Evolutionary conservation across 2,113 vertebrate species (phyloP).

Genomic region (Caretta caretta): DNA sequence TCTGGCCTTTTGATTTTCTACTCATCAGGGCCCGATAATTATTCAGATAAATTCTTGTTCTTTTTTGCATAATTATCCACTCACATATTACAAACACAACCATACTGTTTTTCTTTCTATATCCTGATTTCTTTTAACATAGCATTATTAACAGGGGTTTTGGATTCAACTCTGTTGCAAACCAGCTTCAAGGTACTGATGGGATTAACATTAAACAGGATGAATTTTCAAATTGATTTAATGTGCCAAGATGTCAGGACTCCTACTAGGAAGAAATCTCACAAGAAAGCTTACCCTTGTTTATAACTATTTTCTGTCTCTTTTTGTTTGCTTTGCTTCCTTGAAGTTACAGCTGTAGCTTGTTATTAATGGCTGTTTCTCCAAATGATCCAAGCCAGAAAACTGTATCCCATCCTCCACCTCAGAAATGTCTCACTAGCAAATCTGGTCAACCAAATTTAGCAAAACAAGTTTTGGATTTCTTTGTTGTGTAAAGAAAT

Average conservation of each 20-base stretch:
- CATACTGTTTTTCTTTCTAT: background rate
- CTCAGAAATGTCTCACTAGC: background rate
- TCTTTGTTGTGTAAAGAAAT: background rate
- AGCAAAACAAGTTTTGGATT: background rate
- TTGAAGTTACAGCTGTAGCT: conserved; percentile 41
- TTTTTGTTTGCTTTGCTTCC: conserved; percentile 33
- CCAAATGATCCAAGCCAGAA: background rate
- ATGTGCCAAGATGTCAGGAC: background rate
- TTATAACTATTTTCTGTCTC: background rate
- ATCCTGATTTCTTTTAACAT: background rate
- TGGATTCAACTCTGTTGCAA: background rate
- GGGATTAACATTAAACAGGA: background rate
- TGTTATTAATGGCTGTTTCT: conserved; percentile 28
- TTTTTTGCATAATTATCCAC: background rate
- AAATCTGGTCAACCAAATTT: background rate
- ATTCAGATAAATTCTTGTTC: background rate
- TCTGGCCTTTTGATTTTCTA: background rate
- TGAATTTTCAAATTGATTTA: background rate
- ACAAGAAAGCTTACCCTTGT: background rate
- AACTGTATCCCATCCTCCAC: background rate
- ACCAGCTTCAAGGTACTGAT: background rate
- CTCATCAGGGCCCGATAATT: accelerated
- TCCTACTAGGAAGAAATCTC: background rate
- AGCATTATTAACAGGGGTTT: background rate
- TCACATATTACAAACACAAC: background rate